Base-by-base conservation (phyloP, 2,888 invertebrate genomes). In the Cryptocephalus moraei region DNA sequence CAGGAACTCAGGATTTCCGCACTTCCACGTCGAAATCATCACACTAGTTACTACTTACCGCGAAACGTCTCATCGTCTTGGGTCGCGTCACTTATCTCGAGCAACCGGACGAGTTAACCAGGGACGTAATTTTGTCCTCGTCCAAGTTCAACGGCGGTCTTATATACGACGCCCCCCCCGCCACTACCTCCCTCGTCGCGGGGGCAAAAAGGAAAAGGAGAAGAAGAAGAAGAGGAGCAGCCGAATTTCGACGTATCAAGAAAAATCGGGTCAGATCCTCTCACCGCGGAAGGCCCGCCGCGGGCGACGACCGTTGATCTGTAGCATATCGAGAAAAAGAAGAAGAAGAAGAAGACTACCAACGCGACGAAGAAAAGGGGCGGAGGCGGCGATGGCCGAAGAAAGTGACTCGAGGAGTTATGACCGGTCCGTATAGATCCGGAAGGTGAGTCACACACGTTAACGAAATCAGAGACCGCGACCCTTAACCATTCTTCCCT, bases 231-330 rank as follows among this genome's bases (percentile, higher is more conserved):
- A 36, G 36, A 11, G 12, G 6, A 36, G 36, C 12, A 11, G n/a
- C n/a, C 46, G 49, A 51, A 46, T 49, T 53, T 53, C 48, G 47
- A 49, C 43, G 52, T 22, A 22, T 22, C 22, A 48, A 47, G 54
- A 49, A 54, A 54, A 54, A 54, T 50, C 48, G 50, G 54, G 54
- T 54, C 54, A 54, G 41, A 49, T 48, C 54, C 54, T 52, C 51
- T 54, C 54, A 54, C 54, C 48, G 43, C 36, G 36, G 4, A 6
- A 36, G n/a, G 36, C 11, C 36, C 12, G 36, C 36, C 12, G 36
- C 3, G 6, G 36, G 36, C 36, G 12, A 6, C 6, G 36, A 36
- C 36, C 36, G 36, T 4, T 4, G 36, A 36, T 12, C 36, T 36
- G 36, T 36, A 36, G n/a, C 36, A 36, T 6, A 4, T 12, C 36